A percentile compares a stretch with the other conserved stretches of the same genome.
These are phyloP conservation scores for Triplophysa bombifrons DNA, from an alignment of 2,797 vertebrate species.

Conservation along the genomic window DNA sequence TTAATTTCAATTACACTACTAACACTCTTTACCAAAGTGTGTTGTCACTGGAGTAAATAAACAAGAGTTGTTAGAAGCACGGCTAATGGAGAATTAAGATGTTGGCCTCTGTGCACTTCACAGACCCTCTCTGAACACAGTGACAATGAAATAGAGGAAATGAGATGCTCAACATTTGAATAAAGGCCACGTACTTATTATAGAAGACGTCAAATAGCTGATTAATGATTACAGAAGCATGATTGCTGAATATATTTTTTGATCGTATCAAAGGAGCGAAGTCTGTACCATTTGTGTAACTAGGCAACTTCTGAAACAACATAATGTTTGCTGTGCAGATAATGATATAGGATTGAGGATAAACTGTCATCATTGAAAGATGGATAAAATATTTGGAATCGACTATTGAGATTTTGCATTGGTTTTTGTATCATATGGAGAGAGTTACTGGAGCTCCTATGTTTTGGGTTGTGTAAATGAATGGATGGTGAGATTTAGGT, in stretches of 20 bases:
- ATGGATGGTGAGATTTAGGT: neutral
- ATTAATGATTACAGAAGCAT: slow-evolving; percentile 35
- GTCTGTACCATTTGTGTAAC: slow-evolving; percentile 40
- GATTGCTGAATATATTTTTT: slow-evolving; percentile 29
- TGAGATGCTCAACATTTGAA: slow-evolving; percentile 13
- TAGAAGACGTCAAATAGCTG: neutral
- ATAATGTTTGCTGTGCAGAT: slow-evolving; percentile 28
- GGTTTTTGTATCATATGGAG: neutral
- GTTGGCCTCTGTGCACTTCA: slow-evolving; percentile 1
- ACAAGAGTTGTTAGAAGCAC: neutral
- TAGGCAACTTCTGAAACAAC: slow-evolving; percentile 41
- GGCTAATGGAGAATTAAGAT: slow-evolving; percentile 8
- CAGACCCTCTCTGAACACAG: slow-evolving; percentile 4
- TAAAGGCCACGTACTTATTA: slow-evolving; percentile 18
- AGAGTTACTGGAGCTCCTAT: neutral
- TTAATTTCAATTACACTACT: no score
- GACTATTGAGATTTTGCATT: neutral
- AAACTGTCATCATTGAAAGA: slow-evolving; percentile 9
- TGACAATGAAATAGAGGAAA: slow-evolving; percentile 21
- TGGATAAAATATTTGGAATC: neutral
- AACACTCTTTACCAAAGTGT: neutral
- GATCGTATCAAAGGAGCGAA: slow-evolving; percentile 35
- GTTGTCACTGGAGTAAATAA: neutral
- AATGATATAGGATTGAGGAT: slow-evolving; percentile 42
- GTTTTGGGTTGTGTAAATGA: neutral